These are phyloP conservation scores for Chrysochloris asiatica DNA, from an alignment of 2,113 vertebrate genomes.

Conservation along the genomic window DNA sequence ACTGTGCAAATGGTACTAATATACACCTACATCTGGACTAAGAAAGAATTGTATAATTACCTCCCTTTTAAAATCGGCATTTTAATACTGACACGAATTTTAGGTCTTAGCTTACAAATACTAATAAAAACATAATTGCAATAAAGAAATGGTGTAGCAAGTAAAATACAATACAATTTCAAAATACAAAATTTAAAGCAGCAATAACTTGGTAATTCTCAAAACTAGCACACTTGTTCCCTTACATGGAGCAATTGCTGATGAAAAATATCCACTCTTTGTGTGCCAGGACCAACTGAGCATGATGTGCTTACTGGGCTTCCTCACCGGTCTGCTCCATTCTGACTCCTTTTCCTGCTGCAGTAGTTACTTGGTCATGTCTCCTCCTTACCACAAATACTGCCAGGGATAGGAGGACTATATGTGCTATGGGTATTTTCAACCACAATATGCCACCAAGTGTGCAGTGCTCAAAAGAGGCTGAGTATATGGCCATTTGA, in stretches of 20 bases:
- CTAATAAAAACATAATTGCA: not conserved
- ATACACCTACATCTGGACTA: not conserved
- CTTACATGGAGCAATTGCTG: not conserved
- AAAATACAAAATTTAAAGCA: not conserved
- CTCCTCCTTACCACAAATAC: not conserved
- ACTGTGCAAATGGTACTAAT: no score
- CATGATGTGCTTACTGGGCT: no score
- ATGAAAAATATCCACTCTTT: not conserved
- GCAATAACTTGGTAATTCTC: not conserved
- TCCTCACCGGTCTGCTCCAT: not conserved
- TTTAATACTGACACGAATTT: not conserved
- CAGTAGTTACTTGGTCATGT: not conserved
- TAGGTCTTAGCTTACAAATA: constrained; percentile 8
- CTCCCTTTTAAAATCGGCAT: not conserved
- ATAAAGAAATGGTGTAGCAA: not conserved
- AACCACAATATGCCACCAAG: not conserved
- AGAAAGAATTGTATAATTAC: not conserved
- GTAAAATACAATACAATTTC: not conserved
- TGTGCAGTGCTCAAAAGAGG: not conserved
- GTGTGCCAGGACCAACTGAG: not conserved
- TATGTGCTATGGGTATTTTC: rapidly evolving
- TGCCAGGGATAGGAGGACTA: rapidly evolving
- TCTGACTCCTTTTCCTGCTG: not conserved
- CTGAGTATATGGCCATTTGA: not conserved
- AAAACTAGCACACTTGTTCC: not conserved